phyloP scores from a whole-genome alignment of 2,797 vertebrate genomes.

The Myotis myotis region DNA sequence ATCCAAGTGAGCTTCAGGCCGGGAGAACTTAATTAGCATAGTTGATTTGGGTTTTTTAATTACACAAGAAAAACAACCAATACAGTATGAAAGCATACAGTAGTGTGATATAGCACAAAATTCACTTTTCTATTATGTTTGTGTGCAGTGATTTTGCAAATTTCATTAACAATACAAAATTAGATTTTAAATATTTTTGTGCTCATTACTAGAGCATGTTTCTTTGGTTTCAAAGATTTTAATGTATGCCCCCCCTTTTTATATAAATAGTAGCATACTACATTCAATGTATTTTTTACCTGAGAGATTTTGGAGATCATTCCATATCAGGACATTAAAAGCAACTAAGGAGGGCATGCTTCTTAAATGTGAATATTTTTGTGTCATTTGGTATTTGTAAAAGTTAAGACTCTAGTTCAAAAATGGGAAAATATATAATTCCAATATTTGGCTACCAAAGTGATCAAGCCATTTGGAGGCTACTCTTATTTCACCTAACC shows the following conservation, averaged over 20 bases:
- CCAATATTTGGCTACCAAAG: constrained; percentile 7
- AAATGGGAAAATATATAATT: neutral
- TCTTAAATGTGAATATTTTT: constrained; percentile 37
- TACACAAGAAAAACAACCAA: constrained; percentile 58
- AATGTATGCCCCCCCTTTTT: neutral
- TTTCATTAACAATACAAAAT: constrained; percentile 55
- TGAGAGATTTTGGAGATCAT: neutral
- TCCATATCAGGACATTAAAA: constrained; percentile 35
- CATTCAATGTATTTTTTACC: neutral
- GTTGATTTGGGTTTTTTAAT: constrained; percentile 63
- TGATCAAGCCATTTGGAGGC: neutral
- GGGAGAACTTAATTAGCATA: constrained; percentile 57
- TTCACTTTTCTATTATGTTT: constrained; percentile 26
- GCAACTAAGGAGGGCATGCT: neutral
- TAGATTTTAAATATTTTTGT: constrained; percentile 51
- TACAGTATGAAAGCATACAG: constrained; percentile 43
- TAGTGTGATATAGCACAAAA: constrained; percentile 35
- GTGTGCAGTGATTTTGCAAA: constrained; percentile 43
- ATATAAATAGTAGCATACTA: neutral
- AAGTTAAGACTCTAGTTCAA: constrained; percentile 40
- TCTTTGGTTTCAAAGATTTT: constrained; percentile 34
- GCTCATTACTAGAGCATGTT: neutral
- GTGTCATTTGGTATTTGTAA: constrained; percentile 26
- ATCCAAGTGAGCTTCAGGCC: constrained; percentile 59
- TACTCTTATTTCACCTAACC: constrained; percentile 26